Evolutionary conservation across 2,888 invertebrate genomes (phyloP).

Genomic region (Lathronympha strigana): DNA sequence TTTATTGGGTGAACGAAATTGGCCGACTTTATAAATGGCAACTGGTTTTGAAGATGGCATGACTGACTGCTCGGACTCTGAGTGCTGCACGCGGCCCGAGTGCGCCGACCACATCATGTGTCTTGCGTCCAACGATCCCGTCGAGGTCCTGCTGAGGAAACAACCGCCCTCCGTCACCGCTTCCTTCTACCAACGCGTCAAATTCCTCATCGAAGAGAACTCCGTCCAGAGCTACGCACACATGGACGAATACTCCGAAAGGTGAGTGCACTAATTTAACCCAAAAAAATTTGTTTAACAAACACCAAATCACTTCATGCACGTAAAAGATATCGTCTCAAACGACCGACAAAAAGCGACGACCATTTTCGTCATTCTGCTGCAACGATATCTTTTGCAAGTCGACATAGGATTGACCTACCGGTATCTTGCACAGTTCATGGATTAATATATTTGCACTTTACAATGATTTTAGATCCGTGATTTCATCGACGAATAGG

Average conservation of each 20-base stretch:
- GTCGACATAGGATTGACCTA: conserved; percentile 69
- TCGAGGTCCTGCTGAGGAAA: conserved; percentile 97
- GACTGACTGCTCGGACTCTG: conserved; percentile 99
- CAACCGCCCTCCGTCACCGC: conserved; percentile 98
- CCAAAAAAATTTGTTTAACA: conserved; percentile 52
- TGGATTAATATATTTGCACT: conserved; percentile 75
- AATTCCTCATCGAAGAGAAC: conserved; percentile 99
- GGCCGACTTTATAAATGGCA: conserved; percentile 53
- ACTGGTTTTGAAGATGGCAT: conserved; percentile 93
- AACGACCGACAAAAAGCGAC: conserved; percentile 8
- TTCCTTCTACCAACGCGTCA: conserved; percentile 98
- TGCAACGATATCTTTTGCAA: conserved; percentile 70
- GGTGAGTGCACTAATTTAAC: conserved; percentile 87
- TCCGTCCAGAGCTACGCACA: conserved; percentile 99
- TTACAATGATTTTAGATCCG: conserved; percentile 77
- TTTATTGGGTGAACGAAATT: conserved; percentile 44
- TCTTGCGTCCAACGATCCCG: conserved; percentile 97
- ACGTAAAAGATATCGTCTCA: conserved; percentile 71
- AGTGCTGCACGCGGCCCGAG: conserved; percentile 95
- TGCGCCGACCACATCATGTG: conserved; percentile 97
- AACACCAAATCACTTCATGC: conserved; percentile 76
- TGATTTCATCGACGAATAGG: conserved; percentile 75
- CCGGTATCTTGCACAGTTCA: conserved; percentile 72
- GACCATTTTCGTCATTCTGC: conserved; percentile 31
- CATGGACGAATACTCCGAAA: conserved; percentile 98